Evolutionary conservation across 2,888 invertebrate genomes (phyloP), one percentile per base, ranked within the genome.

Genomic region (Arenicola marina): DNA sequence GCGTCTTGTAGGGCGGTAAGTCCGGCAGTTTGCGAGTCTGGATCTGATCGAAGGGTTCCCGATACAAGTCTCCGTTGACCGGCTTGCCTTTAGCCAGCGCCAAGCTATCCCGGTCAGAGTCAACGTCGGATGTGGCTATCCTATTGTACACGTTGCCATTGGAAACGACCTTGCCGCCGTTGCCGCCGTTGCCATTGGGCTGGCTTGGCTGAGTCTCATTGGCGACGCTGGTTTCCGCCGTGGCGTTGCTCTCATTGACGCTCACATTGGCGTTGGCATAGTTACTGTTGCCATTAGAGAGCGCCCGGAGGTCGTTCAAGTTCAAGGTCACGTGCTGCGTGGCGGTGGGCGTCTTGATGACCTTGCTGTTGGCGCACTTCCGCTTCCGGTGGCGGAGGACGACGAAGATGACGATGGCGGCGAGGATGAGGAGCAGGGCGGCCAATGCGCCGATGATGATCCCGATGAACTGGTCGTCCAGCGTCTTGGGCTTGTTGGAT

Each of bases 321-420:
- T 65, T 65, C 53, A 65, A 33, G 18, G 60, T 62, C 28, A 67
- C 56, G 32, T 61, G 61, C 18, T 60, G 57, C n/a, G 64, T 34
- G 4, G 56, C 46, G n/a, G 43, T 28, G 48, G 54, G 34, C 51
- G 59, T 60, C 24, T 34, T 26, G 18, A 43, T 54, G 33, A 54
- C 57, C 34, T 54, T 45, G 4, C 51, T 55, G 33, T 60, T 34
- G 53, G 18, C 21, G 11, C 61, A 53, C 33, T 62, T 28, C 60
- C 67, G 66, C 51, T 75, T 73, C 48, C 75, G 74, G 29, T 75
- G 74, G 56, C 76, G 75, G 38, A 60, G 29, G 21, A 65, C 29
- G 34, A 76, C 67, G 60, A 91, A 88, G 59, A 91, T 86, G 81
- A 89, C 88, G 74, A 91, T 89, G 4, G 89, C 89, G 1, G 89